Conservation (phyloP, 1,140 invertebrate species). For the Zaprionus nigranus region DNA sequence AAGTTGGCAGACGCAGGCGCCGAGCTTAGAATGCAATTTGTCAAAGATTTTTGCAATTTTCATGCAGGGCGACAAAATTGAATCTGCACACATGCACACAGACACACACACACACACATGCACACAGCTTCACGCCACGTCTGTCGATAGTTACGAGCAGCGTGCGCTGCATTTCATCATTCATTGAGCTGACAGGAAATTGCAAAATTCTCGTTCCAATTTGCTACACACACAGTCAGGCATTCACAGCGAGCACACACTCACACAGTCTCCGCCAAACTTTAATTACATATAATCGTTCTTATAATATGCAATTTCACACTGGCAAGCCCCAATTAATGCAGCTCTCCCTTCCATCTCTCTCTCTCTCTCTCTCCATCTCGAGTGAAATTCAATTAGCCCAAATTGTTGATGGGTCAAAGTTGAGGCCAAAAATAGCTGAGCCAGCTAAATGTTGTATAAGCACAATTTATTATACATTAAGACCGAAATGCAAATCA, state of each 20-base stretch:
- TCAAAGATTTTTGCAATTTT: conserved; percentile 80
- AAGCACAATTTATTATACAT: not conserved
- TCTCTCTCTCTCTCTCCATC: not conserved
- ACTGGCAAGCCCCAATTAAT: conserved; percentile 47
- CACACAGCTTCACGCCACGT: not conserved
- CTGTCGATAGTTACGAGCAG: conserved; percentile 17
- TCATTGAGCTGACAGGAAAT: conserved; percentile 59
- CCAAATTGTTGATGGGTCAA: conserved; percentile 5
- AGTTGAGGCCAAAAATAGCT: not conserved
- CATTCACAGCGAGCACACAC: not conserved
- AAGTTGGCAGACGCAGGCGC: conserved; percentile 10
- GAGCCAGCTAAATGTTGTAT: not conserved
- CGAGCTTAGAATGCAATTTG: conserved; percentile 70
- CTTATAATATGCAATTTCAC: conserved; percentile 47
- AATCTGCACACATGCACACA: conserved; percentile 47
- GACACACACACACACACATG: conserved; percentile 21
- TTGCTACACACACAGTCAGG: conserved; percentile 13
- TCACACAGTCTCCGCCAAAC: conserved; percentile 3
- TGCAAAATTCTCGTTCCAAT: conserved; percentile 64
- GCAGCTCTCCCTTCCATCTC: conserved; percentile 3
- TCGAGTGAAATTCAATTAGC: conserved; percentile 27
- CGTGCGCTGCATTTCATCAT: conserved; percentile 51
- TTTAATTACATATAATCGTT: conserved; percentile 58
- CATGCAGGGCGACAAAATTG: conserved; percentile 65
- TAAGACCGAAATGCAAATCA: not conserved